These are phyloP conservation scores for Pterobdella sp. DNA, from an alignment of 2,888 invertebrate species.

Conservation along the genomic window DNA sequence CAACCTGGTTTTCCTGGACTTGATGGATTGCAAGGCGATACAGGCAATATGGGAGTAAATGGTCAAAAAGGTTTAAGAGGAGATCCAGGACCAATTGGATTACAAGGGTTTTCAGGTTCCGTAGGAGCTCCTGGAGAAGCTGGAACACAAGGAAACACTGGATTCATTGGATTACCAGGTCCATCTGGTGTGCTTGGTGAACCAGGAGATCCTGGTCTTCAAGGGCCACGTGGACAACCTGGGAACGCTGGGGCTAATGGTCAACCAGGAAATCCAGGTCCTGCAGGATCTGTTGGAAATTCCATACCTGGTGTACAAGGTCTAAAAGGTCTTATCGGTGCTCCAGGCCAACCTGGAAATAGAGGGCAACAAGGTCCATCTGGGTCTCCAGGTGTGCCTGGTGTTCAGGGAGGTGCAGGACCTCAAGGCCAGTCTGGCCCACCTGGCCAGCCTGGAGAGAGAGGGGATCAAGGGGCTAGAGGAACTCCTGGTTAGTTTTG, in stretches of 20 bases:
- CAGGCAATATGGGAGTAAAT: slow-evolving; percentile 32
- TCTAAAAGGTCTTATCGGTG: slow-evolving; percentile 36
- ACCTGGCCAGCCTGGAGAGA: slow-evolving; percentile 15
- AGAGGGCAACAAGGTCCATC: slow-evolving; percentile 59
- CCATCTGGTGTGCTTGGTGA: slow-evolving; percentile 19
- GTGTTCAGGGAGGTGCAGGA: slow-evolving; percentile 30
- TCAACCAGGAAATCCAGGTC: slow-evolving; percentile 28
- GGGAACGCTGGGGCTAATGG: slow-evolving; percentile 52
- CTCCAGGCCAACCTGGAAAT: slow-evolving; percentile 52
- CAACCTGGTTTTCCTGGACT: slow-evolving; percentile 28
- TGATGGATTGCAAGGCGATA: slow-evolving; percentile 25
- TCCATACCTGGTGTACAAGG: slow-evolving; percentile 57
- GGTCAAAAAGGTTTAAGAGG: slow-evolving; percentile 34
- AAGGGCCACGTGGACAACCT: slow-evolving; percentile 20
- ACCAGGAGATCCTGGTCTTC: slow-evolving; percentile 31
- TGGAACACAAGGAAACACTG: slow-evolving; percentile 24
- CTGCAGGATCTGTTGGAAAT: slow-evolving; percentile 14
- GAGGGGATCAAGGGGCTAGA: slow-evolving; percentile 14
- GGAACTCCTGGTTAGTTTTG: slow-evolving; percentile 26
- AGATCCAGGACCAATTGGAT: slow-evolving; percentile 12
- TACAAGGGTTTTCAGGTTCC: slow-evolving; percentile 20
- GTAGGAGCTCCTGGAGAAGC: slow-evolving; percentile 14
- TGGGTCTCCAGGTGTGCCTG: slow-evolving; percentile 31
- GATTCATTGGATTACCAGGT: slow-evolving; percentile 29
- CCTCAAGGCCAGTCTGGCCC: slow-evolving; percentile 28